Conservation (phyloP, 2,113 vertebrate genomes). For the Coracopsis vasa region DNA sequence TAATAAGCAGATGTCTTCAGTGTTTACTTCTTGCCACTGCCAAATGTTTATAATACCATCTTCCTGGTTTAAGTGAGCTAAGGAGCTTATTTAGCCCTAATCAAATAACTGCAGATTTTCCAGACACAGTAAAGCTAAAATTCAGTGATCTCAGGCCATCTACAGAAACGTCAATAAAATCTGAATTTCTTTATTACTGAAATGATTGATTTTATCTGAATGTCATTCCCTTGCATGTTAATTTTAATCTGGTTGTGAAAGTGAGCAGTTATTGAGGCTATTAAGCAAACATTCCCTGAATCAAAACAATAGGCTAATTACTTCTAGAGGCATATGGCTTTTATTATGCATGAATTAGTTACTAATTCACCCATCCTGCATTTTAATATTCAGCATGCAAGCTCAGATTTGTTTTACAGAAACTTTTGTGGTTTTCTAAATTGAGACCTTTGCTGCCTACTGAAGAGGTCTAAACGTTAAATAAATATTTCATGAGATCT, state of each 20-base stretch:
- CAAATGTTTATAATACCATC: neutral
- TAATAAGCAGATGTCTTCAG: neutral
- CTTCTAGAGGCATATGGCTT: neutral
- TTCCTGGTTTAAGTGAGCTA: neutral
- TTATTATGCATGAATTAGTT: neutral
- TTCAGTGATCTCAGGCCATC: neutral
- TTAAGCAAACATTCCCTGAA: neutral
- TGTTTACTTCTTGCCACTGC: neutral
- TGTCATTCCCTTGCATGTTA: neutral
- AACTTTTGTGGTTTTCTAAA: neutral
- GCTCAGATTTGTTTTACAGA: neutral
- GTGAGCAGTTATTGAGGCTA: neutral
- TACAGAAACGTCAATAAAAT: neutral
- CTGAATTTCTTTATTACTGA: neutral
- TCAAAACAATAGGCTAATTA: slow-evolving; percentile 35
- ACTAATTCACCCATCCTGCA: neutral
- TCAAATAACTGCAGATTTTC: neutral
- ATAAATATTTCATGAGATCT: slow-evolving; percentile 14
- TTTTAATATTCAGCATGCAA: neutral
- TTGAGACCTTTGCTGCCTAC: neutral
- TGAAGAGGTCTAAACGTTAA: neutral
- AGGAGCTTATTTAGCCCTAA: neutral
- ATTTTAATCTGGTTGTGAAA: neutral
- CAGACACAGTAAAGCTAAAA: neutral
- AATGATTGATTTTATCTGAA: neutral